Evolutionary conservation across 2,113 vertebrate genomes (phyloP), one percentile per base, ranked within the genome.

Genomic region (Nothoprocta pentlandii): DNA sequence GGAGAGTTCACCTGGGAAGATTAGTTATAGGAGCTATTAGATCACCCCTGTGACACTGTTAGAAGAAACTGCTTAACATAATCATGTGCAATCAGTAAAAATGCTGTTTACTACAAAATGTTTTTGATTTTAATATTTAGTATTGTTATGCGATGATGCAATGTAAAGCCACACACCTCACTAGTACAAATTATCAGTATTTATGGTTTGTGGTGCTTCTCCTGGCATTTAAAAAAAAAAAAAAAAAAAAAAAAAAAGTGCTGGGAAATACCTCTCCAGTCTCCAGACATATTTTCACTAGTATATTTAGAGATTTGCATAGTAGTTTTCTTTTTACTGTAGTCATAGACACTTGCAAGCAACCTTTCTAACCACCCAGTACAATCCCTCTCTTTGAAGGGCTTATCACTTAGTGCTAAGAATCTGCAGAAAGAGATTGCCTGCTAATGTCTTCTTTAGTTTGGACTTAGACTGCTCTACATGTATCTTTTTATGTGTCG

Each of bases 31-130:
- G 98, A 98, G 98, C 97, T 97, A 97, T 98, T 98, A 98, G 97
- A 98, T 98, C 98, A 98, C 98, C 98, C 98, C 98, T 97, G 87
- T 98, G 98, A 99, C 98, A 98, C 97, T 96, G 97, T 97, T 97
- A 96, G 98, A 98, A 98, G 98, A 97, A 98, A 97, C 98, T 98
- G 98, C 98, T 98, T 98, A 99, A 98, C 97, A 98, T 99, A 99
- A 99, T 99, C 98, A 99, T 98, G 98, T 96, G 98, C 99, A 99
- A 99, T 99, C 99, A 99, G 98, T 98, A 98, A 99, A 99, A 98
- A 98, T 98, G 98, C 95, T 98, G 97, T 99, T 99, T 99, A 98
- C 99, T 98, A 98, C 97, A 98, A 98, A 98, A 98, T 64, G 92
- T 90, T 98, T 98, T 98, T 97, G 90, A 95, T 97, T 97, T 97